Conservation (phyloP, 37 sponge, comb jelly and placozoan genomes). For the Halisarca cf. caerulea region DNA sequence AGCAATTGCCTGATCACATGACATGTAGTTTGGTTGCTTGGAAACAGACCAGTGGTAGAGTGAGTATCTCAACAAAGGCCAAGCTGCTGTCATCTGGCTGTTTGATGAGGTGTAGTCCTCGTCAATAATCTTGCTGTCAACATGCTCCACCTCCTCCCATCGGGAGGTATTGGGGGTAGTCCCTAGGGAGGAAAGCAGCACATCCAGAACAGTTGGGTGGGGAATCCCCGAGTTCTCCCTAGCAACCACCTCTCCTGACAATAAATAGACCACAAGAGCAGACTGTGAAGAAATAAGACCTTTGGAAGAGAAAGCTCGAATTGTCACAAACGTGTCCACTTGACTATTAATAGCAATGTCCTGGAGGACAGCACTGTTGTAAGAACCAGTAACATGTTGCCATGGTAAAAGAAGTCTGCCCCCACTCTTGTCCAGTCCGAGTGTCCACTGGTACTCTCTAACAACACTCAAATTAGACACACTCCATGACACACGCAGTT, state of each 20-base stretch:
- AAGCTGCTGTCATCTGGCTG: constrained; percentile 49
- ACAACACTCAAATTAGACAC: constrained; percentile 19
- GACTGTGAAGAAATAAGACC: constrained; percentile 10
- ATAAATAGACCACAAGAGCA: not conserved
- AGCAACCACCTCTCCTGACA: not conserved
- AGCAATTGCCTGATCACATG: constrained; percentile 35
- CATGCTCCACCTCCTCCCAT: constrained; percentile 32
- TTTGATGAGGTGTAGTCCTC: constrained; percentile 44
- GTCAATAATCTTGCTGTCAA: constrained; percentile 4
- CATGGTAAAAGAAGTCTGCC: constrained; percentile 27
- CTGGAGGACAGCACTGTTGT: not conserved
- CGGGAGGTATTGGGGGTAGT: not conserved
- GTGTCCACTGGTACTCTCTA: constrained; percentile 48
- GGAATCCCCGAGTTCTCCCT: not conserved
- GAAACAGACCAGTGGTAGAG: constrained; percentile 63
- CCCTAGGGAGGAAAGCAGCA: constrained; percentile 1
- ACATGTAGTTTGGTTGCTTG: constrained; percentile 14
- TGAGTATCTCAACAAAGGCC: constrained; percentile 63
- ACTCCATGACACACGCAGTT: constrained; percentile 39
- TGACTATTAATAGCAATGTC: not conserved
- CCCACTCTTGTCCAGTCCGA: constrained; percentile 17
- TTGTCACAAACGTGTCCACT: constrained; percentile 12
- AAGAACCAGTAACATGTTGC: not conserved
- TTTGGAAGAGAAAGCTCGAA: constrained; percentile 39
- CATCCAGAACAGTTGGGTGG: constrained; percentile 43